Evolutionary conservation across 2,888 invertebrate species (phyloP).

Genomic region (Lasioglossum calceatum): DNA sequence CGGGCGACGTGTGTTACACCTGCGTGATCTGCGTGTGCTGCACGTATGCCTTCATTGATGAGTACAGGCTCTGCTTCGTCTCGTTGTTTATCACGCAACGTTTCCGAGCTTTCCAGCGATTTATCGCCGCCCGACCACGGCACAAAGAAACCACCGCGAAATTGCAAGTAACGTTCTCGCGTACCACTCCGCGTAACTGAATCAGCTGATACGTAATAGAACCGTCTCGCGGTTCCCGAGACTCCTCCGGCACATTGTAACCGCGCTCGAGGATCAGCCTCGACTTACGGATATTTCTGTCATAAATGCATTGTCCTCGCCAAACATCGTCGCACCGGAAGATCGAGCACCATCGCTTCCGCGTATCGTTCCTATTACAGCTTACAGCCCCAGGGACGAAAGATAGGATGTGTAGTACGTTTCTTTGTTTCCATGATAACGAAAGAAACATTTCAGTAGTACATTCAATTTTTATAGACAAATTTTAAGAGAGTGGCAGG

Average conservation of each 20-base stretch:
- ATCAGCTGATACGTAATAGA: constrained; percentile 60
- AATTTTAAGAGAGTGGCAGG: no score
- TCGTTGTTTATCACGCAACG: constrained; percentile 21
- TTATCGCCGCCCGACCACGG: not conserved
- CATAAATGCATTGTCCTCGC: not conserved
- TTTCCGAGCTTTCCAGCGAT: not conserved
- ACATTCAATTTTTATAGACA: no score
- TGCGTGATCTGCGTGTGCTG: constrained; percentile 35
- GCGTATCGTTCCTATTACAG: not conserved
- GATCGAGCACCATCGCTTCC: not conserved
- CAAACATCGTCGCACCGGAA: not conserved
- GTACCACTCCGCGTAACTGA: constrained; percentile 4
- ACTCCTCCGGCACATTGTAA: no score
- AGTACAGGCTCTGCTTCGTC: not conserved
- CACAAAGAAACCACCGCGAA: not conserved
- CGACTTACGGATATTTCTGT: not conserved
- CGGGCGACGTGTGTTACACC: constrained; percentile 54
- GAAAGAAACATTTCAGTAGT: no score
- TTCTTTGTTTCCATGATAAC: no score
- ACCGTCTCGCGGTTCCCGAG: constrained; percentile 24
- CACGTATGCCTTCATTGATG: constrained; percentile 47
- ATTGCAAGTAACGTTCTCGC: constrained; percentile 21
- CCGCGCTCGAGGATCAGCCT: not conserved
- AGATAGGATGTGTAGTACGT: no score
- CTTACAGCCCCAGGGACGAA: no score